A percentile compares a stretch with the other conserved stretches of the same genome.
Evolutionary conservation across 1,140 invertebrate genomes (phyloP).

Genomic region (Gryon sp.): DNA sequence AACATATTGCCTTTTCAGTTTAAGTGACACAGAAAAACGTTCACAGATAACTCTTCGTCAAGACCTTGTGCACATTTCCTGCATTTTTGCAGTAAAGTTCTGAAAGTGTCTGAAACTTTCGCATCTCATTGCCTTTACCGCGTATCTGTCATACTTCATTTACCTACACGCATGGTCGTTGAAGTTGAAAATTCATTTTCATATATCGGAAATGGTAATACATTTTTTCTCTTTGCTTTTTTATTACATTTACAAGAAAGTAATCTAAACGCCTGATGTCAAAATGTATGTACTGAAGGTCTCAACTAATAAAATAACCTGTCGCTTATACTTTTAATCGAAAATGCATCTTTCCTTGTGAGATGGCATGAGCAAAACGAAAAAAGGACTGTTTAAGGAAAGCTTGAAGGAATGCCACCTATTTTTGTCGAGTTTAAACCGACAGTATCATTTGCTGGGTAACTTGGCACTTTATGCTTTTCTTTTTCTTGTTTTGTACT

Average conservation of each 20-base stretch:
- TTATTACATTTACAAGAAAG: slow-evolving; percentile 36
- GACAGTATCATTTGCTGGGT: not conserved
- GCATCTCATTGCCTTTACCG: slow-evolving; percentile 64
- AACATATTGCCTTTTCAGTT: slow-evolving; percentile 63
- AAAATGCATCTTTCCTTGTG: slow-evolving; percentile 13
- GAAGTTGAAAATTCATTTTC: slow-evolving; percentile 68
- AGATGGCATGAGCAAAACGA: slow-evolving; percentile 1
- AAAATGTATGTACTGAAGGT: slow-evolving; percentile 46
- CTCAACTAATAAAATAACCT: slow-evolving; percentile 46
- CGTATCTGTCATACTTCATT: slow-evolving; percentile 65
- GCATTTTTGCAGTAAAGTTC: slow-evolving; percentile 54
- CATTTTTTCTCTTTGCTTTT: no score
- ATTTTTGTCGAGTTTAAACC: not conserved
- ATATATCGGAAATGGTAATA: slow-evolving; percentile 64
- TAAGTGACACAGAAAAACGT: slow-evolving; percentile 61
- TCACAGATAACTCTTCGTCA: slow-evolving; percentile 61
- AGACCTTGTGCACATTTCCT: slow-evolving; percentile 54
- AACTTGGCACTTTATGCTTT: no score
- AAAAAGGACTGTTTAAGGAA: slow-evolving; percentile 20
- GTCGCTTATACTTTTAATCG: slow-evolving; percentile 62
- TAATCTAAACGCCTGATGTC: slow-evolving; percentile 57
- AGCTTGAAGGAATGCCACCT: slow-evolving; percentile 2
- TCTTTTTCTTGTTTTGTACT: no score
- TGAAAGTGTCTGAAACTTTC: slow-evolving; percentile 62
- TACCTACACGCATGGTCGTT: slow-evolving; percentile 50